Base-by-base conservation (phyloP, 2,113 vertebrate genomes). In the Oreotrochilus melanogaster region DNA sequence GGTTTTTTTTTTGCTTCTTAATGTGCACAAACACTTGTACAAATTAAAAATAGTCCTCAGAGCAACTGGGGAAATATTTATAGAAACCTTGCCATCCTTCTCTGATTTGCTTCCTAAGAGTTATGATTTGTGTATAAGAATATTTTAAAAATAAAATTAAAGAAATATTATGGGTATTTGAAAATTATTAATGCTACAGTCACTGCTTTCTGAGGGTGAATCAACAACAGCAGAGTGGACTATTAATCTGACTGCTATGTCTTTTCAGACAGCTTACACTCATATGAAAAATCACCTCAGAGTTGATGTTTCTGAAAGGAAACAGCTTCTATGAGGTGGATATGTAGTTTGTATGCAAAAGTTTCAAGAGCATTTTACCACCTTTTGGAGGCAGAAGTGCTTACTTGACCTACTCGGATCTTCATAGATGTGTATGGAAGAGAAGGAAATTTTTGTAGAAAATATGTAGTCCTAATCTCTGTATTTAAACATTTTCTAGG, bases 221-320 rank as follows among this genome's bases (percentile, higher is more conserved):
- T 35, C 37, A 66, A 57, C 18, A 76, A 25, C 51, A 58, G 33
- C n/a, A 83, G 54, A 78, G 15, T 22, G 67, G 61, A 25, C 37
- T 62, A 10, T 43, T 88, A 24, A 78, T 35, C 53, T 89, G 43
- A 83, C 37, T 74, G 37, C 61, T 61, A 23, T 3, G 5, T 88
- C 28, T 14, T 93, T 78, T 23, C 73, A 71, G 67, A 57, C 57
- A 86, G 56, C 35, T 87, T 84, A 56, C 24, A 45, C 18, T 72
- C 54, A 71, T 84, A 72, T 88, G 61, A 95, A 95, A 97, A 73
- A 79, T 45, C 91, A 93, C 57, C 64, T 93, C 39, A 47, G 18
- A 51, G 18, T 4, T 56, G 82, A 80, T 93, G 50, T 72, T 82
- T 92, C 86, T 76, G 78, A 69, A 33, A 69, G 88, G 37, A 89